phyloP scores from a whole-genome alignment of 2,888 invertebrate species.

The Drosophila limbata region DNA sequence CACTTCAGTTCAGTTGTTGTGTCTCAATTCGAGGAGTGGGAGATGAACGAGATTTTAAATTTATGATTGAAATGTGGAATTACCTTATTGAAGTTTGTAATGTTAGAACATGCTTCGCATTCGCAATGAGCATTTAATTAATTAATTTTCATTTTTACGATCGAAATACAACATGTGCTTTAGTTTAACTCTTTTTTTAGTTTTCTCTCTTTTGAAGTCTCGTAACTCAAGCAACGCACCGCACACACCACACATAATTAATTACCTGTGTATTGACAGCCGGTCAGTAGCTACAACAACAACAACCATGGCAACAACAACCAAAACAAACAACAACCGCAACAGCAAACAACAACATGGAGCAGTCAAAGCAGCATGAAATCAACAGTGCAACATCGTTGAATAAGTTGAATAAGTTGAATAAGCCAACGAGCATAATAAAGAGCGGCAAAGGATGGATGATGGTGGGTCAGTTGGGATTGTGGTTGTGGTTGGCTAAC shows the following conservation, averaged over 20 bases:
- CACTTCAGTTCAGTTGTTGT: background rate
- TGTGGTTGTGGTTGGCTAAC: conserved; percentile 20
- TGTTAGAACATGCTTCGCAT: conserved; percentile 39
- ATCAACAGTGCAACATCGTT: conserved; percentile 20
- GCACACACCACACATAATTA: conserved; percentile 37
- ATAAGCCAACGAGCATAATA: conserved; percentile 21
- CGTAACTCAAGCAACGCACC: conserved; percentile 15
- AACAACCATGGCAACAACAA: conserved; percentile 15
- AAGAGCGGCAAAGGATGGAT: conserved; percentile 33
- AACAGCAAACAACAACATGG: background rate
- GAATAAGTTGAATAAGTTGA: conserved; percentile 10
- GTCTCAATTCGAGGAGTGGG: background rate
- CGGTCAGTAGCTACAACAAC: conserved; percentile 34
- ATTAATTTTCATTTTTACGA: conserved; percentile 28
- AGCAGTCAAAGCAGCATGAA: background rate
- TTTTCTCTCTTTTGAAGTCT: background rate
- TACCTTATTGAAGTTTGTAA: conserved; percentile 9
- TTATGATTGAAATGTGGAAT: background rate
- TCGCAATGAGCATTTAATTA: conserved; percentile 31
- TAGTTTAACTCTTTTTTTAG: conserved; percentile 7
- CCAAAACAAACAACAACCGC: background rate
- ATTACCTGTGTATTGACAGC: conserved; percentile 47
- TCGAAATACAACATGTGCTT: conserved; percentile 32
- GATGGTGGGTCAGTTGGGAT: conserved; percentile 48
- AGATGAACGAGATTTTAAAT: background rate